Evolutionary conservation across 2,797 vertebrate species (phyloP).

Genomic region (Lates japonicus): DNA sequence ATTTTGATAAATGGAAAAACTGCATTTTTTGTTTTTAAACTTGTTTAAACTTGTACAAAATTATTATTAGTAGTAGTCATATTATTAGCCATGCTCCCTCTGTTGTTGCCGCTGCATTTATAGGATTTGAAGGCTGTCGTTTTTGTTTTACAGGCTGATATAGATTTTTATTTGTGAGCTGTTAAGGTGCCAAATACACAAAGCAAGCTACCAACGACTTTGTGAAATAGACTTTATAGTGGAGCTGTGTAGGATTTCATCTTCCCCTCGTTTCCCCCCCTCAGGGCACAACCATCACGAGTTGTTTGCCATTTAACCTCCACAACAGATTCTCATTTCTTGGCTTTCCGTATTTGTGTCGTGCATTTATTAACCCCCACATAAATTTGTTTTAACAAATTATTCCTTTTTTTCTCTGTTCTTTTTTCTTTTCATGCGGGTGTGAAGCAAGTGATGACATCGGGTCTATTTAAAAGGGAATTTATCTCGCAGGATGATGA

Average conservation of each 20-base stretch:
- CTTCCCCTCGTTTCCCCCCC: conserved; percentile 52
- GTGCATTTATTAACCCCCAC: conserved; percentile 66
- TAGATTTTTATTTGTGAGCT: neutral
- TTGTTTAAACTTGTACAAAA: neutral
- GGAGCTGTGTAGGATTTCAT: conserved; percentile 64
- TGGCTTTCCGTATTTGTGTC: conserved; percentile 46
- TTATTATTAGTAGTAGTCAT: neutral
- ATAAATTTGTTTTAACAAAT: conserved; percentile 45
- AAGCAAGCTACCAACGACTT: conserved; percentile 11
- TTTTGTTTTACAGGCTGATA: neutral
- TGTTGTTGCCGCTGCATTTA: neutral
- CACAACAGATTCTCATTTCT: conserved; percentile 63
- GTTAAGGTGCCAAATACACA: conserved; percentile 8
- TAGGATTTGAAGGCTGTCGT: neutral
- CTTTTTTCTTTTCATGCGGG: neutral
- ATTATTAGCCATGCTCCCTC: neutral
- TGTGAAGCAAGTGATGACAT: conserved; percentile 25
- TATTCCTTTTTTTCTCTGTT: neutral
- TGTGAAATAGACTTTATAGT: conserved; percentile 38
- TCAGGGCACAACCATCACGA: conserved; percentile 65
- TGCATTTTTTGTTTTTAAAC: neutral
- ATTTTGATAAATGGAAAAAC: neutral
- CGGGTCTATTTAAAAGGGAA: conserved; percentile 23
- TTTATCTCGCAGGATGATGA: conserved; percentile 47
- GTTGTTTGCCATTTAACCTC: conserved; percentile 76